Evolutionary conservation across 2,888 invertebrate genomes (phyloP).

Genomic region (Drosophila prostipennis): DNA sequence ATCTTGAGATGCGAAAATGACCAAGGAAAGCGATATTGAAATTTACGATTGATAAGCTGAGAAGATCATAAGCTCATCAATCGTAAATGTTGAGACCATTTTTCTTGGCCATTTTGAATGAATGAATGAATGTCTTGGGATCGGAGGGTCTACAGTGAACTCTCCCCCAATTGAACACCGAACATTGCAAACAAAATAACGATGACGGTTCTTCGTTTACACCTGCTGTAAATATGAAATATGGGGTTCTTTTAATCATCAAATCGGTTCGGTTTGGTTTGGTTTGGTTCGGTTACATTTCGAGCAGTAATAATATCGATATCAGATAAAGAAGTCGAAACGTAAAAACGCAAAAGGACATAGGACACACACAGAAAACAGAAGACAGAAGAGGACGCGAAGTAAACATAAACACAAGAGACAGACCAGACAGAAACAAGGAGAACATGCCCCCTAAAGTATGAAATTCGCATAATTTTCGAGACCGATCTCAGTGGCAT

Average conservation of each 20-base stretch:
- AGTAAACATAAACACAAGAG: slow-evolving; percentile 32
- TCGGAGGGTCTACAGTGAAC: not conserved
- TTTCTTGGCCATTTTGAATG: not conserved
- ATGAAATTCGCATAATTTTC: slow-evolving; percentile 49
- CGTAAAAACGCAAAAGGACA: slow-evolving; percentile 9
- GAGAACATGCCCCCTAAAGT: slow-evolving; percentile 44
- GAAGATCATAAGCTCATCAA: not conserved
- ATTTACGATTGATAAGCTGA: slow-evolving; percentile 5
- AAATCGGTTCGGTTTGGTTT: slow-evolving; percentile 2
- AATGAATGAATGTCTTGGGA: not conserved
- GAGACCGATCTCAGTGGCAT: slow-evolving; percentile 52
- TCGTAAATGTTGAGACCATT: not conserved
- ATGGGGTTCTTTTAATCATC: not conserved
- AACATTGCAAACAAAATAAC: not conserved
- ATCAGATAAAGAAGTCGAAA: slow-evolving; percentile 31
- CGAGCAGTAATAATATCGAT: slow-evolving; percentile 18
- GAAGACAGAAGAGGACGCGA: slow-evolving; percentile 16
- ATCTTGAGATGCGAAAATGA: not conserved
- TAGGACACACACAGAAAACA: not conserved
- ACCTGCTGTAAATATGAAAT: slow-evolving; percentile 4
- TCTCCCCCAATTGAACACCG: not conserved
- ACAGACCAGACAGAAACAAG: slow-evolving; percentile 13
- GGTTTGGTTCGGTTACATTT: slow-evolving; percentile 1
- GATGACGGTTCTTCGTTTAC: not conserved
- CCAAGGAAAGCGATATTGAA: not conserved